Evolutionary conservation across 2,113 vertebrate genomes (phyloP).

Genomic region (Rhizomys pruinosus): DNA sequence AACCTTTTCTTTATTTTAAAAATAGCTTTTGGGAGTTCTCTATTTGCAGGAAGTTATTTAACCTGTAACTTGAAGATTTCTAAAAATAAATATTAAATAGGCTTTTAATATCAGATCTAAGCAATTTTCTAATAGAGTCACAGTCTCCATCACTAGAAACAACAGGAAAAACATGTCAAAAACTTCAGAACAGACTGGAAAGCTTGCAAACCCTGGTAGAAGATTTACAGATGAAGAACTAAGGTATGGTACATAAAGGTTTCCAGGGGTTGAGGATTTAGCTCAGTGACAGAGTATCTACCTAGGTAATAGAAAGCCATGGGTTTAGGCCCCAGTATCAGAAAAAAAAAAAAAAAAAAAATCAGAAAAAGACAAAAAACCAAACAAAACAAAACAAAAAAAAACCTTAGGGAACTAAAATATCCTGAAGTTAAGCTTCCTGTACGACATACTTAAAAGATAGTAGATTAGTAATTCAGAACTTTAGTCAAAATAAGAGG

Average conservation of each 20-base stretch:
- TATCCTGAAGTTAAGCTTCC: not conserved
- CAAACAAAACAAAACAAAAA: too few relatives aligned
- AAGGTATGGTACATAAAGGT: slow-evolving; percentile 71
- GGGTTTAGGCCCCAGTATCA: not conserved
- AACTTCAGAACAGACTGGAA: slow-evolving; percentile 83
- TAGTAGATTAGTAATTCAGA: slow-evolving; percentile 35
- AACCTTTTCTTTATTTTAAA: slow-evolving; percentile 48
- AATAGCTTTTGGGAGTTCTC: slow-evolving; percentile 16
- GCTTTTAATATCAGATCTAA: slow-evolving; percentile 68
- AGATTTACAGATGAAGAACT: slow-evolving; percentile 81
- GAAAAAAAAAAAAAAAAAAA: not conserved
- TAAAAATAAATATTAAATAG: slow-evolving; percentile 17
- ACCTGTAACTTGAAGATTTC: not conserved
- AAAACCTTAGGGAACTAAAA: too few relatives aligned
- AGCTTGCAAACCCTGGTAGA: slow-evolving; percentile 83
- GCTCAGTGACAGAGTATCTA: not conserved
- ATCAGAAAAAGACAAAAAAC: not conserved
- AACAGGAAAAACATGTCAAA: slow-evolving; percentile 72
- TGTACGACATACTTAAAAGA: not conserved
- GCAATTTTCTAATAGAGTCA: slow-evolving; percentile 79
- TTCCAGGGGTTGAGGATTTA: not conserved
- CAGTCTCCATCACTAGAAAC: slow-evolving; percentile 78
- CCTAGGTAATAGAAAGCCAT: not conserved
- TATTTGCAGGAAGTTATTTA: not conserved
- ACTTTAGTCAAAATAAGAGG: not conserved